These are phyloP conservation scores for Phenganax stokvisi DNA, from an alignment of 92 coral and sea anemone genomes.

Conservation along the genomic window DNA sequence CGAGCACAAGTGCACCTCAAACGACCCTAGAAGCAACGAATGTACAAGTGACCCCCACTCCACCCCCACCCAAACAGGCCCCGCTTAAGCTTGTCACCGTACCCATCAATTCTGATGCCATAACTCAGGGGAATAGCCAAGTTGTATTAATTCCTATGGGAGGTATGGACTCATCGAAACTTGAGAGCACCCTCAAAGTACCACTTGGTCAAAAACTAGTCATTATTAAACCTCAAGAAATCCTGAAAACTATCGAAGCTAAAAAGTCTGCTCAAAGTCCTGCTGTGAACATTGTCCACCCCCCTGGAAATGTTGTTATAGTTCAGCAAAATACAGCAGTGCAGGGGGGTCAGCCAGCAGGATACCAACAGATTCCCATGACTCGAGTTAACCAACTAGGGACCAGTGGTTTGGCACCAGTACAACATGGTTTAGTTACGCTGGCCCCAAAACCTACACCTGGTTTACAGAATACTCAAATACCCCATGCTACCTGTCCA, in stretches of 20 bases:
- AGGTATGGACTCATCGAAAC: not conserved
- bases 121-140: constrained; percentile 13
- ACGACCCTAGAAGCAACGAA: not conserved
- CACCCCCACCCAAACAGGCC: constrained; percentile 2
- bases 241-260: constrained; percentile 1
- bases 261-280: not conserved
- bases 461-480: not conserved
- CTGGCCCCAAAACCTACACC: not conserved
- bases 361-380: not conserved
- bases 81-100: constrained; percentile 4
- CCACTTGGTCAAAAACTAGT: constrained; percentile 29
- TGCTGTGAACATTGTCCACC: not conserved
- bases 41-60: not conserved
- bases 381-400: not conserved
- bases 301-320: not conserved
- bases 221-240: constrained; percentile 27
- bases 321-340: not conserved
- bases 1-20: not conserved
- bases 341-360: not conserved
- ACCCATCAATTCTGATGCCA: constrained; percentile 18
- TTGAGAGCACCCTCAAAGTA: constrained; percentile 15
- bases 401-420: not conserved
- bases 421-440: not conserved
- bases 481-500: not conserved
- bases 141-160: constrained; percentile 19